Conservation (phyloP, 1,140 invertebrate genomes). For the Portunus trituberculatus region DNA sequence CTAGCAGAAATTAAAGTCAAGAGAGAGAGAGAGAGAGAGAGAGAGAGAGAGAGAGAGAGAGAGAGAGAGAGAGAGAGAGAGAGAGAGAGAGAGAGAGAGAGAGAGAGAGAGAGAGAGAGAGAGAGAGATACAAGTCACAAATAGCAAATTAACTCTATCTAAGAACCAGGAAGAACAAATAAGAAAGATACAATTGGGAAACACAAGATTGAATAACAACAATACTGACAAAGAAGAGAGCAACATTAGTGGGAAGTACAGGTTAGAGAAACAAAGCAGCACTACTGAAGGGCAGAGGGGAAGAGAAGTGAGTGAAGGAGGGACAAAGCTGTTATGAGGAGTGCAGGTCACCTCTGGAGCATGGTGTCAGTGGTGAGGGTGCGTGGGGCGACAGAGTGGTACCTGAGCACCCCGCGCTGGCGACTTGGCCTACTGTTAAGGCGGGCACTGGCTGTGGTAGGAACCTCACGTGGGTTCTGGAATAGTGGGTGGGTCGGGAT, state of each 20-base stretch:
- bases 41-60: constrained; percentile 30
- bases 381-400: constrained; percentile 75
- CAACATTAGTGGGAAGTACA: too few species aligned
- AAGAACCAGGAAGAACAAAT: too few species aligned
- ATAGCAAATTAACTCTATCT: too few species aligned
- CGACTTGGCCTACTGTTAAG: constrained; percentile 66
- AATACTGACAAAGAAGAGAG: not conserved
- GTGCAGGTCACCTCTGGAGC: constrained; percentile 76
- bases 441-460: constrained; percentile 59
- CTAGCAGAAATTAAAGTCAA: not conserved
- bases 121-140: not conserved
- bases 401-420: constrained; percentile 76
- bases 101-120: not conserved
- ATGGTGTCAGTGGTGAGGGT: constrained; percentile 76
- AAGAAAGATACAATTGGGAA: not conserved
- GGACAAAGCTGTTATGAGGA: constrained; percentile 42
- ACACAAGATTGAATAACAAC: not conserved
- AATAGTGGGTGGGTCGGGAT: constrained; percentile 77
- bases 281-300: not conserved
- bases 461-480: constrained; percentile 77
- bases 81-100: too few species aligned
- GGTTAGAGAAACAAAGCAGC: not conserved
- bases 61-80: not conserved
- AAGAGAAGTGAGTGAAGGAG: not conserved
- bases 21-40: not conserved